Evolutionary conservation across 2,113 vertebrate species (phyloP).

Genomic region (Chamaetylas fuelleborni): DNA sequence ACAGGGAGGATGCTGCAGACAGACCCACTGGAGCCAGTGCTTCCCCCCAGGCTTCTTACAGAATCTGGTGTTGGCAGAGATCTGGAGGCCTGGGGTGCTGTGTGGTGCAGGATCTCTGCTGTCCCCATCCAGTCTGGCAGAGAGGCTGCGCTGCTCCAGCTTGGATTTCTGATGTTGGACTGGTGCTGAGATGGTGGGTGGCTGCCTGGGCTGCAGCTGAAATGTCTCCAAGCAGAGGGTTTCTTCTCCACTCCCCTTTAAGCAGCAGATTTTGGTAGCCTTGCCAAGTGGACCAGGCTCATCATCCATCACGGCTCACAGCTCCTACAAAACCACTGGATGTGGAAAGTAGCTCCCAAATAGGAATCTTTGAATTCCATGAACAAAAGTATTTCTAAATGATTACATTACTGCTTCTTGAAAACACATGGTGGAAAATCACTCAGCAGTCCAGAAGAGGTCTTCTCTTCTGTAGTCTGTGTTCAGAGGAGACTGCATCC

Average conservation of each 20-base stretch:
- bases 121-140: not conserved
- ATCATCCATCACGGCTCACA: not conserved
- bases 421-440: conserved; percentile 50
- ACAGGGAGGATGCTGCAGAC: not conserved
- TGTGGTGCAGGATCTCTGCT: not conserved
- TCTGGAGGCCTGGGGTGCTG: not conserved
- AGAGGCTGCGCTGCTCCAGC: not conserved
- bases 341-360: conserved; percentile 19
- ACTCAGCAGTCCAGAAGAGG: not conserved
- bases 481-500: not conserved
- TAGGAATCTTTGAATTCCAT: conserved; percentile 6
- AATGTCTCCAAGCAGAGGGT: not conserved
- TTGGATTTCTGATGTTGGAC: not conserved
- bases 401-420: conserved; percentile 29
- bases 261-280: not conserved
- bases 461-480: not conserved
- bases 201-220: not conserved
- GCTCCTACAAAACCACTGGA: not conserved
- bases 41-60: not conserved
- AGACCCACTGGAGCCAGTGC: not conserved
- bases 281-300: not conserved
- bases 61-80: not conserved
- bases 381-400: conserved; percentile 11
- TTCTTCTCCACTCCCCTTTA: not conserved
- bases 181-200: not conserved